Evolutionary conservation across 2,113 vertebrate genomes (phyloP), one percentile per base, ranked within the genome.

Genomic region (Thamnaconus septentrionalis): DNA sequence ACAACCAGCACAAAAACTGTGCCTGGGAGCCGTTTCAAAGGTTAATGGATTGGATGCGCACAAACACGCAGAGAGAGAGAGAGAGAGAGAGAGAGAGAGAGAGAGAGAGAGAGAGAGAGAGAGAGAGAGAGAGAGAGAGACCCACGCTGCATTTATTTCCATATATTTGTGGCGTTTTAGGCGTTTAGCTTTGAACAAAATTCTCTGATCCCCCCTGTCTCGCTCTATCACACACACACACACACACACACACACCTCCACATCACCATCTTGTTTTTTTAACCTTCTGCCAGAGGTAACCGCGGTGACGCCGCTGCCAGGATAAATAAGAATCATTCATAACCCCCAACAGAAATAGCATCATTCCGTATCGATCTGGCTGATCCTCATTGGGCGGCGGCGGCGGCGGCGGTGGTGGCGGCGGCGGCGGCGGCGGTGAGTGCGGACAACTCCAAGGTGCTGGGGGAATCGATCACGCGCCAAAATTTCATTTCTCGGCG

Each of bases 281-380:
- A 11, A 49, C 9, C 57, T 42, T 71, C 56, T 64, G 50, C 51
- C 56, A 43, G 8, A 53, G 47, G 46, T 6, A 6, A n/a, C n/a
- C 47, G 18, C 9, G 7, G 52, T 49, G 18, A 79, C 72, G 43
- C 73, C 70, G 78, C 68, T 44, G 12, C 69, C 54, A 66, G 64
- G 82, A 84, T 75, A 79, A 88, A 85, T 78, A 79, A 89, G 66
- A 67, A 52, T 76, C 68, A 41, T 75, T 70, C 71, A 86, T 87
- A 83, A 88, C 67, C 59, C 76, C 79, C 73, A 56, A 66, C 83
- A 84, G 81, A 90, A 90, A 89, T 79, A 87, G 86, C 83, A 87
- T 91, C 84, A 91, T 90, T 91, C 87, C 82, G 62, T 90, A 92
- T 91, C 86, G 90, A 91, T 91, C 47, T 61, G 73, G 64, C 78